Conservation (phyloP, 2,888 invertebrate genomes). For the Phortica magna region DNA sequence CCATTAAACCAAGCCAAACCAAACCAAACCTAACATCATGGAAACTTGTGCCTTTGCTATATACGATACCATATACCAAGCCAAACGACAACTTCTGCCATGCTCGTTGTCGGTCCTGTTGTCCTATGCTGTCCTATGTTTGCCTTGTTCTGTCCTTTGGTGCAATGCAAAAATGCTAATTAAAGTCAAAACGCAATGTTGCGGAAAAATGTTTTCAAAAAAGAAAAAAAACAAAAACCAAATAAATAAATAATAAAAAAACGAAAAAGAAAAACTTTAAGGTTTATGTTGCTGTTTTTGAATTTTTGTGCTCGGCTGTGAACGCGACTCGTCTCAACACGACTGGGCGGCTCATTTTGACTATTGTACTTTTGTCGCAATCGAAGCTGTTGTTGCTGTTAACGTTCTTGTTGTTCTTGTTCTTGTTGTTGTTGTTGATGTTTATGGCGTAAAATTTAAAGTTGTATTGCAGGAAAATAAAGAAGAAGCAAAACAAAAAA, state of each 20-base stretch:
- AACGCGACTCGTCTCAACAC: constrained; percentile 14
- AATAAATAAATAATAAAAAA: not conserved
- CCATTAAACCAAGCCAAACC: not conserved
- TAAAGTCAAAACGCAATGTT: constrained; percentile 70
- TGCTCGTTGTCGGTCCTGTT: not conserved
- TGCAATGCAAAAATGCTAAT: constrained; percentile 53
- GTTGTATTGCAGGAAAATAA: constrained; percentile 9
- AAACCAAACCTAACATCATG: not conserved
- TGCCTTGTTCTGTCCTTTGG: not conserved
- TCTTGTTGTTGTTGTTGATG: constrained; percentile 44
- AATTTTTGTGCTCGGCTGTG: constrained; percentile 45
- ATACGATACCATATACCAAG: too few relatives aligned
- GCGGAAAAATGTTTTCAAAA: constrained; percentile 65
- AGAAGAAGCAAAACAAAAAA: not conserved
- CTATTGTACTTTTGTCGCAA: not conserved
- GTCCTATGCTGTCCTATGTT: not conserved
- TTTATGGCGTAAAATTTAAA: constrained; percentile 38
- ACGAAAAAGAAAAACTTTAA: constrained; percentile 51
- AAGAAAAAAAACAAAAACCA: constrained; percentile 6
- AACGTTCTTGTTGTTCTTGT: constrained; percentile 48
- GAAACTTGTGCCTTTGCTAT: not conserved
- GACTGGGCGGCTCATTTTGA: not conserved
- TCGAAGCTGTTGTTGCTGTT: not conserved
- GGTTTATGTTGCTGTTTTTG: constrained; percentile 46
- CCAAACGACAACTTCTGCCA: not conserved